phyloP scores from a whole-genome alignment of 2,888 invertebrate species.

The Melanophora roralis region DNA sequence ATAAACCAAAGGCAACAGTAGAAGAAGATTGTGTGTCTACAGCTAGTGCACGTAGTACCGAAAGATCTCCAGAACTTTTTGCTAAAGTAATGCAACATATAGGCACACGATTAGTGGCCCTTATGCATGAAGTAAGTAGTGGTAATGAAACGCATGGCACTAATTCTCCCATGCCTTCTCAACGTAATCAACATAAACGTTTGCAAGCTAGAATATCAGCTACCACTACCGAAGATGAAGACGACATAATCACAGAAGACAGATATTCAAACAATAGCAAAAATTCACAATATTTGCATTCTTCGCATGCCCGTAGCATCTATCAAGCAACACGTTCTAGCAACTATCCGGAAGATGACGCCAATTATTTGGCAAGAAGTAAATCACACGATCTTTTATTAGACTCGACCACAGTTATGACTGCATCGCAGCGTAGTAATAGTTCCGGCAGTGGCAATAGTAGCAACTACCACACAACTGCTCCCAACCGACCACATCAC shows the following conservation, averaged over 20 bases:
- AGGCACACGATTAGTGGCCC: constrained; percentile 88
- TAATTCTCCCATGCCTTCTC: constrained; percentile 80
- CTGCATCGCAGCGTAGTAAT: constrained; percentile 55
- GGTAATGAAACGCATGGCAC: constrained; percentile 80
- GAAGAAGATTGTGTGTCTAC: constrained; percentile 73
- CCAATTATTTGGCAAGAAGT: constrained; percentile 83
- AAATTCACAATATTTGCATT: constrained; percentile 69
- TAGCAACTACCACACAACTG: constrained; percentile 34
- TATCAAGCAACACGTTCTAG: constrained; percentile 62
- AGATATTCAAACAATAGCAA: constrained; percentile 30
- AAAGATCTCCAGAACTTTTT: constrained; percentile 88
- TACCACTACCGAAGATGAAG: constrained; percentile 76
- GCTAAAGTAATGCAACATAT: constrained; percentile 96
- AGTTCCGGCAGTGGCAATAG: constrained; percentile 53
- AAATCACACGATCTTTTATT: constrained; percentile 88
- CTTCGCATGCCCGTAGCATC: constrained; percentile 66
- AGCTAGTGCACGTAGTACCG: constrained; percentile 73
- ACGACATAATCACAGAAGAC: constrained; percentile 71
- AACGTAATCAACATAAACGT: constrained; percentile 80
- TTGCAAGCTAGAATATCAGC: constrained; percentile 80
- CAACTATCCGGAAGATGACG: constrained; percentile 62
- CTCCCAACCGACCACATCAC: constrained; percentile 71
- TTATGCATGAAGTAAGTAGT: constrained; percentile 94
- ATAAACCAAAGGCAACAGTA: constrained; percentile 64
- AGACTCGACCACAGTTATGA: constrained; percentile 76